Base-by-base conservation (phyloP, 2,888 invertebrate species). In the Cheilosia scutellata region DNA sequence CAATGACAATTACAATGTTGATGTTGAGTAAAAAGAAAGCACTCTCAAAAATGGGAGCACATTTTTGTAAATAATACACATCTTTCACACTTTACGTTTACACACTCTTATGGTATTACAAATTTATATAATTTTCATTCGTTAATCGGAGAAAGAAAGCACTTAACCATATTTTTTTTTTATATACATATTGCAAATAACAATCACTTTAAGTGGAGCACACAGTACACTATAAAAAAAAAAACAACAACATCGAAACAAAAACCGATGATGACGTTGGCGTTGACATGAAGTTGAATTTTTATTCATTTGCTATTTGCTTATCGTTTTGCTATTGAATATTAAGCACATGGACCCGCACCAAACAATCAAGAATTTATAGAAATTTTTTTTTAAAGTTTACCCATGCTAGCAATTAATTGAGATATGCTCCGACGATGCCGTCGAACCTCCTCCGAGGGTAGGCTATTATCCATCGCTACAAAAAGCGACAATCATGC, bases 341-440 rank as follows among this genome's bases (percentile, higher is more conserved):
- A 60, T 51, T 49, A 2, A 58, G 11, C 47, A 58, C 44, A 44
- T n/a, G 37, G 33, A 58, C 49, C 16, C 37, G 31, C 16, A 16
- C n/a, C 11, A 44, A 55, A 42, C 55, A 31, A 16, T 3, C 6
- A 55, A 20, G 13, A 27, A 42, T 31, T 42, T 68, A 20, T 7
- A 55, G 16, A 42, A 53, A 40, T 33, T 58, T 47, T 40, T 68
- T n/a, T 13, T 31, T 62, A 51, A 29, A 58, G 72, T 87, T 90
- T 92, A 92, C 92, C 92, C 89, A 91, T 90, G 88, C 90, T 90
- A 51, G 90, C 91, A 87, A 92, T 91, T 88, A 92, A 90, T 89
- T 92, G 92, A 87, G 92, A 92, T 75, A 92, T 92, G 89, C 92
- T 92, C 80, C 92, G 91, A 79, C 91, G 91, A 89, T 92, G 92